A percentile compares a stretch with the other conserved stretches of the same genome.
These are phyloP conservation scores for Tylochromis polylepis DNA, from an alignment of 2,113 vertebrate species.

Conservation along the genomic window DNA sequence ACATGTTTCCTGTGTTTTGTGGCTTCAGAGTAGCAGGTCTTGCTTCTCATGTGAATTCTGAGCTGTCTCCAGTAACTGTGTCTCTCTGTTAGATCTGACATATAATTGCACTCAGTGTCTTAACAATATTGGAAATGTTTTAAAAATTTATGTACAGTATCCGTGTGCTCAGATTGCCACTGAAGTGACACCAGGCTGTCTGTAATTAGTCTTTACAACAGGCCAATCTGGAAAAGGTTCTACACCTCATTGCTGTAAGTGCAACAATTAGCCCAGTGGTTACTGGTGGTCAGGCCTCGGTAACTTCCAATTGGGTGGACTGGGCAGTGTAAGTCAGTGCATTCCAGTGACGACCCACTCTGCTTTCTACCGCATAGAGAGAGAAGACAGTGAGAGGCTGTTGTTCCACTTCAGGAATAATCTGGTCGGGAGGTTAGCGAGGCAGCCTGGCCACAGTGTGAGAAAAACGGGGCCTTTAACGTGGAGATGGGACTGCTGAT, in stretches of 20 bases:
- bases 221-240: not conserved
- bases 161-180: not conserved
- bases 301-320: slow-evolving; percentile 21
- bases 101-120: not conserved
- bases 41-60: not conserved
- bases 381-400: slow-evolving; percentile 1
- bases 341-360: slow-evolving; percentile 39
- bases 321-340: slow-evolving; percentile 1
- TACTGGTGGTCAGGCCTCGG: not conserved
- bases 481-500: slow-evolving; percentile 14
- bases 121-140: not conserved
- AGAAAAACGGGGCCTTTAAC: slow-evolving; percentile 57
- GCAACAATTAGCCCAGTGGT: not conserved
- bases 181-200: not conserved
- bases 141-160: not conserved
- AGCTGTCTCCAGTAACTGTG: not conserved
- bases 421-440: slow-evolving; percentile 25
- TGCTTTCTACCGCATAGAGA: slow-evolving; percentile 11
- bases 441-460: slow-evolving; percentile 24
- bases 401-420: slow-evolving; percentile 36
- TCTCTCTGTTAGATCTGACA: not conserved
- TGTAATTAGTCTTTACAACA: not conserved
- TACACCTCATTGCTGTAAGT: not conserved
- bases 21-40: not conserved
- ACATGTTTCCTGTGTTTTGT: slow-evolving; percentile 19